Evolutionary conservation across 2,888 invertebrate genomes (phyloP).

Genomic region (Hydraecia micacea): DNA sequence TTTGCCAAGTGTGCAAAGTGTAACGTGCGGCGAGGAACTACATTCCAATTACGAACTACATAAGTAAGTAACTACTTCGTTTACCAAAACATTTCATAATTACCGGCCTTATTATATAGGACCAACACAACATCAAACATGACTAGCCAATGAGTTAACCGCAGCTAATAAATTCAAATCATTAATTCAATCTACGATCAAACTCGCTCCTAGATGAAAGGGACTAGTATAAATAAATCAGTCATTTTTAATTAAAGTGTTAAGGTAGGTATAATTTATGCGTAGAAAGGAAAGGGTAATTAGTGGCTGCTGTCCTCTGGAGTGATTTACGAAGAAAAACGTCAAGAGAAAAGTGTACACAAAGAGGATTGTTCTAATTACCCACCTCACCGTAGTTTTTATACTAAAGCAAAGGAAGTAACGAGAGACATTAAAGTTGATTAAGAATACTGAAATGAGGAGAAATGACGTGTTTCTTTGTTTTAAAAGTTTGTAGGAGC

Average conservation of each 20-base stretch:
- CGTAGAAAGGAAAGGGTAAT: conserved; percentile 65
- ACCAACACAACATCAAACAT: conserved; percentile 1
- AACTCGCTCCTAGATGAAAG: conserved; percentile 43
- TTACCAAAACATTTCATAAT: conserved; percentile 14
- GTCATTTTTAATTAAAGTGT: conserved; percentile 75
- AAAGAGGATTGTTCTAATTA: conserved; percentile 54
- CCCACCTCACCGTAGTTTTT: conserved; percentile 45
- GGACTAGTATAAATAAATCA: conserved; percentile 71
- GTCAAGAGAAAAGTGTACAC: conserved; percentile 46
- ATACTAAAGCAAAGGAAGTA: conserved; percentile 17
- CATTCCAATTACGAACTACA: not conserved
- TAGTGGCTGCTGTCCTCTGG: conserved; percentile 56
- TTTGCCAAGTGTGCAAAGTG: not conserved
- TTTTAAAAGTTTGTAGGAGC: conserved; percentile 8
- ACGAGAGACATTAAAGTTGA: conserved; percentile 36
- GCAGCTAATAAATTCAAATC: conserved; percentile 13
- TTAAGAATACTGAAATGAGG: conserved; percentile 32
- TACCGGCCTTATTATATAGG: not conserved
- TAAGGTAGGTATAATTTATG: conserved; percentile 67
- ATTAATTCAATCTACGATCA: not conserved
- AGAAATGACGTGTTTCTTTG: conserved; percentile 22
- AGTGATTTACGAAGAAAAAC: conserved; percentile 59
- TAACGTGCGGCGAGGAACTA: not conserved
- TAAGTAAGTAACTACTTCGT: not conserved
- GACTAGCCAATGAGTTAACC: conserved; percentile 7